Base-by-base conservation (phyloP, 2,888 invertebrate species). In the Julus scanicus region DNA sequence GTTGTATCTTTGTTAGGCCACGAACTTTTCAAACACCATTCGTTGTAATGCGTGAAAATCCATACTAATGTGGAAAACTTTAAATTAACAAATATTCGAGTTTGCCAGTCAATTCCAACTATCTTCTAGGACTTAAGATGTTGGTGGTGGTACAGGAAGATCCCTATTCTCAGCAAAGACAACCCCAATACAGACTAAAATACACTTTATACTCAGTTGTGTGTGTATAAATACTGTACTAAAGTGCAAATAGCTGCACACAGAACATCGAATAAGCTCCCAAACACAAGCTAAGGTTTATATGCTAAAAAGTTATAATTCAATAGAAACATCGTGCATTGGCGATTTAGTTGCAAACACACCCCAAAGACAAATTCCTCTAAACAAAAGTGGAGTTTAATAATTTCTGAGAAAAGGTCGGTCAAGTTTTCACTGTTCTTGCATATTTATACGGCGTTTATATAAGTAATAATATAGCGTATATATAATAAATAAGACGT, bases 401-500 rank as follows among this genome's bases (percentile, higher is more conserved):
- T 71, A 20, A 71, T 71, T 71, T 71, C 71, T 29, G 29, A 71
- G 71, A 71, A 71, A 71, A 71, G n/a, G 63, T 63, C 63, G 63
- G 63, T 63, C 15, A 17, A 71, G 71, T 71, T 71, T n/a, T 71
- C 29, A 29, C 29, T 20, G 8, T n/a, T 71, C n/a, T 71, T 71
- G 71, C 71, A 71, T 71, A 71, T 71, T 71, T 71, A 71, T 15
- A 71, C 71, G 20, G 4, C n/a, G 20, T 29, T 71, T 20, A 71
- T 71, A 71, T 71, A 63, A 1, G n/a, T 20, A 71, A 15, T 53
- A 53, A n/a, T 4, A 71, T 71, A 71, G 71, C 71, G 71, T n/a
- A 63, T 63, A 63, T 29, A 71, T 71, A 71, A 71, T 71, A 71
- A 71, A 71, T 20, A 71, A 71, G 20, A 71, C 71, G 71, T 71